Evolutionary conservation across 30 jellyfish, hydroid and myxozoan genomes (phyloP).

Genomic region (Cassiopea xamachana): DNA sequence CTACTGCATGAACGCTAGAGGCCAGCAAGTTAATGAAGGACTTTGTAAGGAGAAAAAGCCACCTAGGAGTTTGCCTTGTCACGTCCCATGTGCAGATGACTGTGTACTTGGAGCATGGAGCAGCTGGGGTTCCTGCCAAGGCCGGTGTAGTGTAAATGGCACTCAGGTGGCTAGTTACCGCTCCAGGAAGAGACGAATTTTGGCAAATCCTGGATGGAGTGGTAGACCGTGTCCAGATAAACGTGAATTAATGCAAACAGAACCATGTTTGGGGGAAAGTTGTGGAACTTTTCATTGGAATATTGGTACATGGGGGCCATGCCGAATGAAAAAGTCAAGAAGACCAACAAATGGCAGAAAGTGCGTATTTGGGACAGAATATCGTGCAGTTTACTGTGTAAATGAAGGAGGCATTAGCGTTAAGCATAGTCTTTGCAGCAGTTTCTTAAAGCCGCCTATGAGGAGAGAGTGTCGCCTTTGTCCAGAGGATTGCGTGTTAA

Average conservation of each 20-base stretch:
- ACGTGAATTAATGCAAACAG: conserved; percentile 16
- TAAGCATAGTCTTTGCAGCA: conserved; percentile 46
- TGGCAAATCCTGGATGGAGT: conserved; percentile 76
- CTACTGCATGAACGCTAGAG: conserved; percentile 71
- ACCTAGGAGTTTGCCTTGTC: conserved; percentile 62
- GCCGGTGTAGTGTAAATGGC: conserved; percentile 50
- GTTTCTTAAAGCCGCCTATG: conserved; percentile 53
- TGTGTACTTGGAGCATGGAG: conserved; percentile 82
- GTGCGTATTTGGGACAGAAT: conserved; percentile 37
- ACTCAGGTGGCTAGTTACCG: conserved; percentile 56
- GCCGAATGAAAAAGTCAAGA: conserved; percentile 31
- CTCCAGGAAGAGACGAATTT: conserved; percentile 28
- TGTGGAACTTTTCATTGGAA: conserved; percentile 73
- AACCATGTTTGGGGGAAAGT: conserved; percentile 59
- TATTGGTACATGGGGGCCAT: conserved; percentile 43
- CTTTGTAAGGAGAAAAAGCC: conserved; percentile 54
- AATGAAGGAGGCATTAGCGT: conserved; percentile 35
- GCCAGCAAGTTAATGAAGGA: conserved; percentile 55
- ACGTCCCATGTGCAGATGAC: conserved; percentile 78
- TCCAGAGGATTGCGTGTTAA: conserved; percentile 49
- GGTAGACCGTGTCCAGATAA: conserved; percentile 70
- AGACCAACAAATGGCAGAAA: neutral
- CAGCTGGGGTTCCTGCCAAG: conserved; percentile 73
- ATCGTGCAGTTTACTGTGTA: conserved; percentile 43
- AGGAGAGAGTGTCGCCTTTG: conserved; percentile 60